phyloP scores from a whole-genome alignment of 1,140 invertebrate genomes.

The Teleopsis dalmanni region DNA sequence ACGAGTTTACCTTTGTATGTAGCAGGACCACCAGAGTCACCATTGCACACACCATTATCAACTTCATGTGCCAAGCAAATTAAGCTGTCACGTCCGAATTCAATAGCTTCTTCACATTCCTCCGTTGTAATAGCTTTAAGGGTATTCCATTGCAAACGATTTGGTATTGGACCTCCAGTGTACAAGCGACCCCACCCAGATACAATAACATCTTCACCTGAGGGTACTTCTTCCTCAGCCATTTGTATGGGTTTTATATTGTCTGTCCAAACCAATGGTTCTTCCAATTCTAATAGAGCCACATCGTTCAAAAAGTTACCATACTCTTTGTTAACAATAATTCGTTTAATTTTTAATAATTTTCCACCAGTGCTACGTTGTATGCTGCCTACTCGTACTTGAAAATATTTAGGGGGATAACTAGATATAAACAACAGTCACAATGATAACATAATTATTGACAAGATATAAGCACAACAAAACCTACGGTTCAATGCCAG shows the following conservation, averaged over 20 bases:
- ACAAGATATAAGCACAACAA: not conserved
- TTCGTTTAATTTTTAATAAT: constrained; percentile 17
- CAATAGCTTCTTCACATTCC: constrained; percentile 18
- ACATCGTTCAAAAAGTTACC: constrained; percentile 23
- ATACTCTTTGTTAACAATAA: constrained; percentile 25
- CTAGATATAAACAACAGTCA: constrained; percentile 9
- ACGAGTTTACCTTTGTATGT: constrained; percentile 28
- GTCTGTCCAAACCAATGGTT: constrained; percentile 18
- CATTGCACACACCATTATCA: constrained; percentile 21
- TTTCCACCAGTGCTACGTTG: constrained; percentile 29
- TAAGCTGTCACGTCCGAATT: constrained; percentile 19
- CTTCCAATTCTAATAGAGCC: constrained; percentile 27
- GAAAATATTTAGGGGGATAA: constrained; percentile 22
- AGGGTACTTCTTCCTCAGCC: constrained; percentile 19
- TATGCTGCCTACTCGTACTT: constrained; percentile 29
- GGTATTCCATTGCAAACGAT: constrained; percentile 23
- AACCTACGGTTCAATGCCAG: constrained; percentile 27
- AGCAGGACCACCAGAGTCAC: constrained; percentile 37
- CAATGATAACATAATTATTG: not conserved
- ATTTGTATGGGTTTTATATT: constrained; percentile 25
- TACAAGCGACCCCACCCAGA: constrained; percentile 29
- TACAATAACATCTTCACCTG: constrained; percentile 16
- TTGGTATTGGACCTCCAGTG: constrained; percentile 10
- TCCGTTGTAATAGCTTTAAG: constrained; percentile 14
- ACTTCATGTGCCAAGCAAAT: constrained; percentile 20